phyloP scores from a whole-genome alignment of 2,888 invertebrate species.

The Fragum fragum region DNA sequence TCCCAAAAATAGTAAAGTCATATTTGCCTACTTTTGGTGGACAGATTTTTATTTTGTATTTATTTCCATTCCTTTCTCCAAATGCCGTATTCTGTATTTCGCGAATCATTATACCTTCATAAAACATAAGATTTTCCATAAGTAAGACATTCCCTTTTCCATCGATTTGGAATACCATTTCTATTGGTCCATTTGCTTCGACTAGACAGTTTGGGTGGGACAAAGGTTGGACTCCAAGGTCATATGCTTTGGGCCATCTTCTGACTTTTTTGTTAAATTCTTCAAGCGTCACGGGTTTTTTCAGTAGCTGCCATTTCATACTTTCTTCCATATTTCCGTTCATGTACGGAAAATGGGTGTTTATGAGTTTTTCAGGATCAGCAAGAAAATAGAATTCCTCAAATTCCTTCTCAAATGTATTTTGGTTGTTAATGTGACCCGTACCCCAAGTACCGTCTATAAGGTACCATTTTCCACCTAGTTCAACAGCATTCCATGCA shows the following conservation, averaged over 20 bases:
- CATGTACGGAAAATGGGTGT: conserved; percentile 71
- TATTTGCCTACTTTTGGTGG: conserved; percentile 49
- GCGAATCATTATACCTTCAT: conserved; percentile 31
- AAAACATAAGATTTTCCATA: conserved; percentile 22
- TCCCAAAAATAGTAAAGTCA: conserved; percentile 46
- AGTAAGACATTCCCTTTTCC: not conserved
- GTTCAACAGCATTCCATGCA: conserved; percentile 65
- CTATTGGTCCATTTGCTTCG: conserved; percentile 43
- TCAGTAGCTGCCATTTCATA: conserved; percentile 70
- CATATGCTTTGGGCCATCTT: conserved; percentile 41
- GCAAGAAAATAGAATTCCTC: conserved; percentile 76
- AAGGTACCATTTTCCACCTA: conserved; percentile 56
- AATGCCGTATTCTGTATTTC: conserved; percentile 20
- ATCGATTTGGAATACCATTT: conserved; percentile 40
- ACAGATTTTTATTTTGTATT: conserved; percentile 36
- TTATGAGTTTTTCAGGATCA: conserved; percentile 71
- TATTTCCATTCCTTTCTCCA: conserved; percentile 19
- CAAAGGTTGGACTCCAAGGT: conserved; percentile 37
- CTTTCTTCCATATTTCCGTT: conserved; percentile 61
- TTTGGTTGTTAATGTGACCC: conserved; percentile 30
- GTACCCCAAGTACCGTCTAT: conserved; percentile 70
- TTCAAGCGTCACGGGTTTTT: conserved; percentile 59
- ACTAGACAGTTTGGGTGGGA: conserved; percentile 53
- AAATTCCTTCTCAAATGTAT: conserved; percentile 44
- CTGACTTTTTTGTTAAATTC: conserved; percentile 57